A percentile compares a stretch with the other conserved stretches of the same genome.
Conservation (phyloP, 1,140 invertebrate species). For the Chrysomallon squamiferum region DNA sequence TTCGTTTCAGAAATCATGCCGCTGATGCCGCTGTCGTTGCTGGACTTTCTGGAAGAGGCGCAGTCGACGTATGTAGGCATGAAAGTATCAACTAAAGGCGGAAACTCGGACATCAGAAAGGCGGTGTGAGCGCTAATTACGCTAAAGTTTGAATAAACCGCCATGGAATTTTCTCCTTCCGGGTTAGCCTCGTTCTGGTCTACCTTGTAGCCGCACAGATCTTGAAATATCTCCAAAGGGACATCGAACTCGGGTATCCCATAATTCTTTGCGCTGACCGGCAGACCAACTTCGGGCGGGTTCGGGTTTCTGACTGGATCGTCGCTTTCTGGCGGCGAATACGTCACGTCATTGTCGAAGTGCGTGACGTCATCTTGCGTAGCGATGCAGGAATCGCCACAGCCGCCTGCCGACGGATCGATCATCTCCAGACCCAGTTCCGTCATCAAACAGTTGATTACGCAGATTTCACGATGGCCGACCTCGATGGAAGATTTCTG, state of each 20-base stretch:
- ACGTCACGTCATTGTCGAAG: neutral
- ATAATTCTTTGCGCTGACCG: constrained; percentile 12
- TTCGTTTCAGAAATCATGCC: neutral
- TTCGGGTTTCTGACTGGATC: neutral
- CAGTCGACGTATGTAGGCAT: neutral
- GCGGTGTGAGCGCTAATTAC: neutral
- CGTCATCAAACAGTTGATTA: neutral
- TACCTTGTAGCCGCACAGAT: constrained; percentile 8
- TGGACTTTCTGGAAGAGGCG: neutral
- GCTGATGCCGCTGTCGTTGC: neutral
- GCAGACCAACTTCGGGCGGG: constrained; percentile 10
- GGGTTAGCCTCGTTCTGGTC: neutral
- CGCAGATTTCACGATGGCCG: neutral
- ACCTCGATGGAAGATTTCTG: neutral
- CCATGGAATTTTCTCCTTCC: neutral
- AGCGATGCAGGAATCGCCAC: neutral
- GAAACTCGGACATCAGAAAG: neutral
- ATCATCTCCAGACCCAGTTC: neutral
- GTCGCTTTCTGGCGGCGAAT: neutral
- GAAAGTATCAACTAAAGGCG: neutral
- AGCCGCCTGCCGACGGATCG: neutral
- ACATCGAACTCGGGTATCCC: constrained; percentile 14
- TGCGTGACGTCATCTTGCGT: neutral
- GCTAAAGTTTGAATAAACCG: neutral
- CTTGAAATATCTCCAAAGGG: constrained; percentile 13